Evolutionary conservation across 2,797 vertebrate species (phyloP), one percentile per base, ranked within the genome.

Genomic region (Melanotaenia trifasciata): DNA sequence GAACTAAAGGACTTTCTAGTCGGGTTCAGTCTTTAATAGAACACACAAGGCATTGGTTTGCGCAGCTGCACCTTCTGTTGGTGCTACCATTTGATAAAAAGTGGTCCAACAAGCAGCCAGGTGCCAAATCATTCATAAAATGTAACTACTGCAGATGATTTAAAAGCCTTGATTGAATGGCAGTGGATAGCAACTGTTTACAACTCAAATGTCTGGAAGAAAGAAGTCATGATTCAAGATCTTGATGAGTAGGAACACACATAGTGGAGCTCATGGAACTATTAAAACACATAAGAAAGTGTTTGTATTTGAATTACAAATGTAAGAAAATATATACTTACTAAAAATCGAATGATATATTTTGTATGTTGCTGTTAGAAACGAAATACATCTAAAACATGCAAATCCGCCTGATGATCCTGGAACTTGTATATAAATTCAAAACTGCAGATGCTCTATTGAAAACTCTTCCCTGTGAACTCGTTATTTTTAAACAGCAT

Each of bases 1-100:
- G 78, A 99, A 99, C 94, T 92, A 70, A 90, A 64, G 58, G 70
- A 69, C 67, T 59, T 72, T 36, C n/a, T 38, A 36, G 59, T 72
- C 73, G 72, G 72, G 76, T 78, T 78, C 40, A 67, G 62, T 51
- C 67, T 73, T 66, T 64, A 67, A 73, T 28, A 62, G 33, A 78
- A 69, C 60, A 69, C 3, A 22, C 33, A 53, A 61, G 58, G 62
- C 62, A 64, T 71, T 53, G 64, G 45, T 69, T 24, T 1, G 40
- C 72, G 64, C 68, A 28, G 69, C 61, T 64, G 35, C 74, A 71
- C 50, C 71, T 75, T 57, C 51, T 69, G 75, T 60, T 16, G 62
- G 75, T 68, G 20, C 62, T 14, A 76, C 64, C 75, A 54, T 62
- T 80, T 67, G n/a, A 68, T 20, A 67, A 57, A 64, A 81, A 64